Percentiles rank a stretch among this genome's conserved stretches.
Conservation (phyloP, 2,888 invertebrate species). For the Ypsolopha scabrella region DNA sequence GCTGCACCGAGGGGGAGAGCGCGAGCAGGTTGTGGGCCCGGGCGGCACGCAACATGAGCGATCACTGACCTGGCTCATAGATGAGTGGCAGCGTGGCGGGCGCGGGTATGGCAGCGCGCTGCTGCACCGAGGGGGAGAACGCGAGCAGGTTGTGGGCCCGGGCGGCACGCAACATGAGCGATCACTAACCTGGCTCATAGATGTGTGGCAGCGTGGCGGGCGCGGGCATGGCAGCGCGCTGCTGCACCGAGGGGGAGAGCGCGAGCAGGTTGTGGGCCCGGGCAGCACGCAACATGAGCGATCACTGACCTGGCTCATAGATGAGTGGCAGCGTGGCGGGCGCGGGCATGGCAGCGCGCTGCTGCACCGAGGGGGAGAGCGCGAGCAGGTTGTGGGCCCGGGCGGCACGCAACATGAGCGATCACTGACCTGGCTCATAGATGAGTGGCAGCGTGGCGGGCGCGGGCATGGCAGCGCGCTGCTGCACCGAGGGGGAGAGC, state of each 20-base stretch:
- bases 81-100: constrained; percentile 94
- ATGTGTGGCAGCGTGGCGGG: constrained; percentile 94
- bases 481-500: constrained; percentile 89
- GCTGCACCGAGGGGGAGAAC: constrained; percentile 89
- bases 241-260: constrained; percentile 89
- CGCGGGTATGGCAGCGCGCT: constrained; percentile 90
- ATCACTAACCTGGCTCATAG: too few relatives aligned
- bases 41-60: constrained; percentile 95
- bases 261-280: constrained; percentile 90
- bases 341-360: constrained; percentile 90
- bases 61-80: too few relatives aligned
- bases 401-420: constrained; percentile 95
- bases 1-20: constrained; percentile 89
- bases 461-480: constrained; percentile 90
- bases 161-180: constrained; percentile 95
- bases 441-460: constrained; percentile 94
- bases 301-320: too few relatives aligned
- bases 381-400: constrained; percentile 90
- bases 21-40: constrained; percentile 90
- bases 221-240: constrained; percentile 90
- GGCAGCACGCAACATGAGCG: constrained; percentile 95
- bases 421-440: too few relatives aligned
- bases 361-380: constrained; percentile 89
- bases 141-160: constrained; percentile 90
- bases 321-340: constrained; percentile 94